Evolutionary conservation across 2,888 invertebrate genomes (phyloP), one percentile per base, ranked within the genome.

Genomic region (Synanthedon formicaeformis): DNA sequence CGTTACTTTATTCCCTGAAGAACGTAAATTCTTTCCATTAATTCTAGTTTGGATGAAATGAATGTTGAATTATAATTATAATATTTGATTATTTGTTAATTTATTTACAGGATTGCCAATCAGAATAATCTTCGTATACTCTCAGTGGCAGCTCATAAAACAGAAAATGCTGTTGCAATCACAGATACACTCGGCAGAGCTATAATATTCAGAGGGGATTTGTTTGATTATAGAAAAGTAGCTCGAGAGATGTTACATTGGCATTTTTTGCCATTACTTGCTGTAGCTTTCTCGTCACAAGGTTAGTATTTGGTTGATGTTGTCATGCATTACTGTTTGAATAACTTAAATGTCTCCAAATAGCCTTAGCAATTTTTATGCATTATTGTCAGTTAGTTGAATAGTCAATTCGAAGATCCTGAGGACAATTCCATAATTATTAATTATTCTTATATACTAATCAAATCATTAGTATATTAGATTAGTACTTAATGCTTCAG

Each of bases 231-330:
- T 48, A 69, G 52, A 12, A 63, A 64, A 56, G 55, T 77, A 6
- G 78, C 76, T 1, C 71, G 72, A 53, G 88, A 88, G 62, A 65
- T 76, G 1, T 54, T 85, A 48, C 88, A 88, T 65, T 88, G 88
- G 88, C 88, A 88, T 63, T 77, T 71, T 53, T 62, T 88, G 51
- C 88, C 88, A 1, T 65, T 79, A 3, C 64, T 82, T 45, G 77
- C 84, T 23, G 67, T 73, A 18, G 73, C 74, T 58, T 80, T 87
- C 60, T 80, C 87, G n/a, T 55, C 69, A 48, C 73, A 81, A 71
- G 88, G 88, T 87, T 66, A 56, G 51, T 57, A 34, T 34, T 10
- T 0, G 6, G 34, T 41, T 34, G 50, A 23, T 13, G 48, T 12
- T 49, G 10, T 40, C 34, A n/a, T 10, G 14, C 13, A 5, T n/a